phyloP scores from a whole-genome alignment of 1,140 invertebrate species.

The Dysdera silvatica region DNA sequence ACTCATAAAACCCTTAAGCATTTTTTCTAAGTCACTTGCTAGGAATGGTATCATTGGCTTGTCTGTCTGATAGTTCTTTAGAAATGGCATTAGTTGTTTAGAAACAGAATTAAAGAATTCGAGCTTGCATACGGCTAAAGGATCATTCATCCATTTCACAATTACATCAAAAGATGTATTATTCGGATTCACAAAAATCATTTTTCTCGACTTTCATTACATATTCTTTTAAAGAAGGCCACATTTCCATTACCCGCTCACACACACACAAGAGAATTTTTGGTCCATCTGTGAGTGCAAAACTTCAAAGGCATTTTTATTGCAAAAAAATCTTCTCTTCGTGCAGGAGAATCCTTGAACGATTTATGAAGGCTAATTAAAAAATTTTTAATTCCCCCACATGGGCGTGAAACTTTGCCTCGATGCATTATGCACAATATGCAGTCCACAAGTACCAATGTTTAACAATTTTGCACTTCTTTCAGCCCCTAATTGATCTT shows the following conservation, averaged over 20 bases:
- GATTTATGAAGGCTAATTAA: too few relatives aligned
- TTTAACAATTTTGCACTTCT: neutral
- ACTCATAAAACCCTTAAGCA: neutral
- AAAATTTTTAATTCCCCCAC: neutral
- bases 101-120: neutral
- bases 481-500: neutral
- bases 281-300: neutral
- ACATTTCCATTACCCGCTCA: neutral
- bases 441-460: slow-evolving; percentile 4
- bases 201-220: neutral
- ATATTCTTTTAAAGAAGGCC: neutral
- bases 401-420: neutral
- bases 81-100: slow-evolving; percentile 1
- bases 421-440: slow-evolving; percentile 8
- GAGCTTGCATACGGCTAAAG: neutral
- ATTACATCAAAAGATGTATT: neutral
- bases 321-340: slow-evolving; percentile 5
- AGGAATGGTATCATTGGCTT: slow-evolving; percentile 5
- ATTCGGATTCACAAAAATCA: neutral
- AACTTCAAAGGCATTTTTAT: neutral
- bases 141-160: neutral
- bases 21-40: neutral
- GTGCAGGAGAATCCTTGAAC: slow-evolving; percentile 2
- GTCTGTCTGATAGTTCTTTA: slow-evolving; percentile 1
- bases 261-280: neutral